A percentile compares a stretch with the other conserved stretches of the same genome.
phyloP scores from a whole-genome alignment of 1,140 invertebrate species.

The Microvelia longipes region DNA sequence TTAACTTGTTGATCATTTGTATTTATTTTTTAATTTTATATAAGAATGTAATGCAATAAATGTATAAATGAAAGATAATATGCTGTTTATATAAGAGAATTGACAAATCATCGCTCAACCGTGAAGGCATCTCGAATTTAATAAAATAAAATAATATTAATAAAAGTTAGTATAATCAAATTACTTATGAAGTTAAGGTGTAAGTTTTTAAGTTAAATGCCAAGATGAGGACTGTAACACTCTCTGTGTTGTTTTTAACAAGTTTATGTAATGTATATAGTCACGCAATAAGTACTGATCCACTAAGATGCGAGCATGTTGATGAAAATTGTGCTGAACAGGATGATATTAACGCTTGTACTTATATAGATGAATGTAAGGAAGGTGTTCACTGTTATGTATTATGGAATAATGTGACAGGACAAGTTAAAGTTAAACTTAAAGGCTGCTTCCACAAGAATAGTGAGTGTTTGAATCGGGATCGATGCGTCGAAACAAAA shows the following conservation, averaged over 20 bases:
- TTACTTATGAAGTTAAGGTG: background rate
- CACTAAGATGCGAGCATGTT: background rate
- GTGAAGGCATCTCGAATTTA: no score
- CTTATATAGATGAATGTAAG: conserved; percentile 38
- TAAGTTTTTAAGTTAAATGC: background rate
- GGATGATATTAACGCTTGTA: conserved; percentile 29
- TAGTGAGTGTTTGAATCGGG: conserved; percentile 50
- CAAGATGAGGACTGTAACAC: no score
- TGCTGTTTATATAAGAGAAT: no score
- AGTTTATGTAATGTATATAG: background rate
- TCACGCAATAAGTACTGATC: background rate
- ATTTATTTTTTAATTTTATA: no score
- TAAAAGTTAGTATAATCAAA: no score
- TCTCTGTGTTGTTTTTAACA: background rate
- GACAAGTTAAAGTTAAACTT: conserved; percentile 38
- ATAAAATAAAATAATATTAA: no score
- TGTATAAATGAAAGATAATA: no score
- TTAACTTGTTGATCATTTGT: no score
- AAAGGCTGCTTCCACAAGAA: conserved; percentile 70
- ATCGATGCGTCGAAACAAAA: conserved; percentile 46
- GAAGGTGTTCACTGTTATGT: conserved; percentile 49
- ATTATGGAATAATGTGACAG: conserved; percentile 42
- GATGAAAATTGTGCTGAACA: background rate
- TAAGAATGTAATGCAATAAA: no score
- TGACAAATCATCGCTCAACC: no score